Evolutionary conservation across 2,113 vertebrate species (phyloP).

Genomic region (Speoplatyrhinus poulsoni): DNA sequence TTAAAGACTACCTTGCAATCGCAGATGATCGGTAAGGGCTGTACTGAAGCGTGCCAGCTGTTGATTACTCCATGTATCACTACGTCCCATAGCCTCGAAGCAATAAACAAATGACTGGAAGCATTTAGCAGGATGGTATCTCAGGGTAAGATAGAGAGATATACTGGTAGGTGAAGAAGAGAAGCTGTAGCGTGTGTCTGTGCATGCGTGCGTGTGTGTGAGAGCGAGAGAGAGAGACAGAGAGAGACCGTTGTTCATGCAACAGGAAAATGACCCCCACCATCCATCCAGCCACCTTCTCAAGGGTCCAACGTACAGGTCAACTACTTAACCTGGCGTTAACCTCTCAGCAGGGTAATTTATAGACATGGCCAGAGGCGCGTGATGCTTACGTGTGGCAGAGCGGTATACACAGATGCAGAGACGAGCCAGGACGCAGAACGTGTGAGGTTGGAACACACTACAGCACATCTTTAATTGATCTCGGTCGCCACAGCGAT

Average conservation of each 20-base stretch:
- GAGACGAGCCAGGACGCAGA: constrained; percentile 25
- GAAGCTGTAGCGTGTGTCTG: constrained; percentile 25
- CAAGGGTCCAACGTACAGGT: constrained; percentile 40
- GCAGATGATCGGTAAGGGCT: constrained; percentile 34
- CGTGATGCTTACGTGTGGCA: constrained; percentile 9
- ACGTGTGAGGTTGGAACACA: constrained; percentile 21
- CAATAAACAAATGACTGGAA: constrained; percentile 44
- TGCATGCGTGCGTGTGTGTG: constrained; percentile 21
- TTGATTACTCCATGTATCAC: constrained; percentile 50
- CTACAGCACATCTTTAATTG: constrained; percentile 24
- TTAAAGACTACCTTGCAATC: constrained; percentile 49
- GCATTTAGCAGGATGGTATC: constrained; percentile 43
- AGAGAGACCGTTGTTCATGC: constrained; percentile 30
- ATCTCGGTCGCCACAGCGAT: constrained; percentile 42
- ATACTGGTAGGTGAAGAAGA: constrained; percentile 38
- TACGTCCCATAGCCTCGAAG: constrained; percentile 32
- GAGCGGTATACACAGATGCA: constrained; percentile 30
- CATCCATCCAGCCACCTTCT: constrained; percentile 16
- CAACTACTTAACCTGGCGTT: constrained; percentile 64
- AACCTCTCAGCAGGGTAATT: constrained; percentile 52
- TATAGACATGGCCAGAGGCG: constrained; percentile 34
- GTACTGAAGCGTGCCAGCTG: constrained; percentile 41
- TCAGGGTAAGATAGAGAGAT: constrained; percentile 34
- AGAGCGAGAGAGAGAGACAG: background rate
- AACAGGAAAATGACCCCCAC: constrained; percentile 53